Evolutionary conservation across 2,888 invertebrate genomes (phyloP), one percentile per base, ranked within the genome.

Genomic region (Caradrina kadenii): DNA sequence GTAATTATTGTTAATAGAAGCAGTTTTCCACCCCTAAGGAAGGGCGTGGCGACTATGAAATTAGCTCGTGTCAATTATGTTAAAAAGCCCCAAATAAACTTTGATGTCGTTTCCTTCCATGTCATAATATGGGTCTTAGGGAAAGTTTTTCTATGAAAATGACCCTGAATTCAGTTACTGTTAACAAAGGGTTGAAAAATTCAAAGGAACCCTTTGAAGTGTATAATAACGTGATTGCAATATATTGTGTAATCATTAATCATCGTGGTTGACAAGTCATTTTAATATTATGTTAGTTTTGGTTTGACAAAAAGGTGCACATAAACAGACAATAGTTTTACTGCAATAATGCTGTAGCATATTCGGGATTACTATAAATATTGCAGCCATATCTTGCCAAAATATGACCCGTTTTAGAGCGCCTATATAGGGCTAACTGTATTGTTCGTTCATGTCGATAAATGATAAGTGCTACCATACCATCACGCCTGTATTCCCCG

Each of bases 11-110:
- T 15, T 69, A 79, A 73, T 76, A 72, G 63, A 72, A 58, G 45
- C 53, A 58, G 63, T 69, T 69, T 68, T 21, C 52, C 56, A 52
- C 62, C 59, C 69, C 54, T 60, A 66, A 65, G 62, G 56, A 63
- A 62, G 56, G 68, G 66, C 59, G 59, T 66, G 74, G 66, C 63
- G 63, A 42, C 45, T 53, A 67, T 67, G 69, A 70, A 80, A 80
- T 75, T 69, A 72, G 68, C 65, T 45, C 45, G 22, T 63, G 75
- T 80, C 67, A 78, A 72, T 80, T 80, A 77, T 68, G 65, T 52
- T 72, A 69, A 78, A 80, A 80, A 52, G 69, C 52, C 58, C 55
- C 49, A 63, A 80, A 80, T 55, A 50, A 69, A 69, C 72, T 70
- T 75, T 62, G 69, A 61, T 76, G 61, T 69, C 50, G 48, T 67